Evolutionary conservation across 2,797 vertebrate species (phyloP).

Genomic region (Sylvia borin): DNA sequence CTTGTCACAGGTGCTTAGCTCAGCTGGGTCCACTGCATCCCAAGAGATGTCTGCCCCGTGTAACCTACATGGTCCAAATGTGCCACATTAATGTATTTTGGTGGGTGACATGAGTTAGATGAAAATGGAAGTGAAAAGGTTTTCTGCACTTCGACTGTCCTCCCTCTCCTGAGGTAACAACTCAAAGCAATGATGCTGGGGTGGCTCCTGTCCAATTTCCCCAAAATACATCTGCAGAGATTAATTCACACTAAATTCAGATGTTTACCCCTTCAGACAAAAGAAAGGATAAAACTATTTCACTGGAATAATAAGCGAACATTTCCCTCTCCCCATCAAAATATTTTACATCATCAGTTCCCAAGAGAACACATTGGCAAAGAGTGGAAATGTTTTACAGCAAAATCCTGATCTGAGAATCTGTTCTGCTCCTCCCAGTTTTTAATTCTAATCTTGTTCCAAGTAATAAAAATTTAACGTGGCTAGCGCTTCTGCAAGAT

Average conservation of each 20-base stretch:
- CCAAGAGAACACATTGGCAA: neutral
- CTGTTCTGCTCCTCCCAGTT: neutral
- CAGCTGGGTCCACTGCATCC: neutral
- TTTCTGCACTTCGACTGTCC: neutral
- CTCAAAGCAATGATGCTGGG: neutral
- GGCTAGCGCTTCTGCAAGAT: neutral
- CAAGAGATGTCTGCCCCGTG: neutral
- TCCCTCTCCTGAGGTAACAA: neutral
- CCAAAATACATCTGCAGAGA: neutral
- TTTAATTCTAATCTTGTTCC: slow-evolving; percentile 9
- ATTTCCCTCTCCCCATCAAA: neutral
- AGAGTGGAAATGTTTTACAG: neutral
- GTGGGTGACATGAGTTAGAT: neutral
- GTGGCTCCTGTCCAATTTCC: neutral
- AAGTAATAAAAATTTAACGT: slow-evolving; percentile 28
- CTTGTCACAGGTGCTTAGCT: neutral
- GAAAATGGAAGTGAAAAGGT: neutral
- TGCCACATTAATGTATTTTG: neutral
- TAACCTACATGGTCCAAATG: neutral
- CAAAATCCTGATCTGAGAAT: neutral
- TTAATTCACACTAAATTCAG: neutral
- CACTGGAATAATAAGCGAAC: neutral
- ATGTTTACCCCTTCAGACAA: neutral
- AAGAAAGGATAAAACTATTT: neutral
- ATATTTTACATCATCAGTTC: neutral